Conservation (phyloP, 2,113 vertebrate genomes). For the Tenebrosternarchus preto region DNA sequence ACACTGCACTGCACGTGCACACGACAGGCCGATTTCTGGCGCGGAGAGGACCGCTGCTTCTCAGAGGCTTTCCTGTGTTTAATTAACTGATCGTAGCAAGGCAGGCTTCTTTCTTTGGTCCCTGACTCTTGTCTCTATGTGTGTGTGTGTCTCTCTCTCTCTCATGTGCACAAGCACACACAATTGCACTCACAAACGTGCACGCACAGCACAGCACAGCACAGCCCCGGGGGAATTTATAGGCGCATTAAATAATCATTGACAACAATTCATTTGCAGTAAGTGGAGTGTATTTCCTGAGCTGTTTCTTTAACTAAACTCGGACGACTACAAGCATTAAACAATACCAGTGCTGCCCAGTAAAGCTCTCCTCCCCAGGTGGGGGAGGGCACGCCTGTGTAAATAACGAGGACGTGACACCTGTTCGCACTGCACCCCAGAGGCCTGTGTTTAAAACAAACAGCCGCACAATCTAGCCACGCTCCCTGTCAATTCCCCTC, state of each 20-base stretch:
- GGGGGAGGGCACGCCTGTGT: conserved; percentile 21
- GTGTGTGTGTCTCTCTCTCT: neutral
- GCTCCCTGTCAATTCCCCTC: neutral
- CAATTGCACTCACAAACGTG: too few relatives aligned
- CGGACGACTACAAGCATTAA: neutral
- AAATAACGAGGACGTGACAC: conserved; percentile 36
- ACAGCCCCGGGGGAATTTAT: neutral
- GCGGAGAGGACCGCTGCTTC: neutral
- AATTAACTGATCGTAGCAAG: conserved; percentile 18
- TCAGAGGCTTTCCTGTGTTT: neutral
- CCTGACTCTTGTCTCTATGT: neutral
- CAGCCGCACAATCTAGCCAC: conserved; percentile 9
- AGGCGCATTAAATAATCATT: conserved; percentile 10
- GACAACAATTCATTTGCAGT: neutral
- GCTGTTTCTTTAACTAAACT: neutral
- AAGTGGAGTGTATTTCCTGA: neutral
- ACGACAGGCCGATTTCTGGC: too few relatives aligned
- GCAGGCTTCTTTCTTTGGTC: neutral
- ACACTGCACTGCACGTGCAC: too few relatives aligned
- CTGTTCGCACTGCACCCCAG: conserved; percentile 29
- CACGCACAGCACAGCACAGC: neutral
- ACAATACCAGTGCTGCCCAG: neutral
- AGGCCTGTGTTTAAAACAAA: conserved; percentile 21
- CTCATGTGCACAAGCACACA: neutral
- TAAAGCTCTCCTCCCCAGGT: neutral